Conservation (phyloP, 2,113 vertebrate genomes). For the Etheostoma spectabile region DNA sequence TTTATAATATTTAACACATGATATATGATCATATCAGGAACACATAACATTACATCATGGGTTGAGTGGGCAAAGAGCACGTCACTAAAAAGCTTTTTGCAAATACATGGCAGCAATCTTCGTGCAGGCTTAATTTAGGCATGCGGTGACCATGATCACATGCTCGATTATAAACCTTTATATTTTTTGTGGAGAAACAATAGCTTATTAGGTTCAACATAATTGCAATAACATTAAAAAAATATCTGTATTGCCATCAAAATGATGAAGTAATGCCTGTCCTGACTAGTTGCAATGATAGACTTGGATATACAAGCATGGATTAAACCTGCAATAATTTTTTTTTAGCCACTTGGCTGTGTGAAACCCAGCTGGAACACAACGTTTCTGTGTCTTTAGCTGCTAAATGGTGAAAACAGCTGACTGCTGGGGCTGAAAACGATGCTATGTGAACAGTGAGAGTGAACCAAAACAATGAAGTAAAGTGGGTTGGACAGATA, state of each 20-base stretch:
- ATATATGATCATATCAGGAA: slow-evolving; percentile 10
- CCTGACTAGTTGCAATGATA: no score
- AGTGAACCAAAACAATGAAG: neutral
- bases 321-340: neutral
- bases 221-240: neutral
- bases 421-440: neutral
- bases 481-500: neutral
- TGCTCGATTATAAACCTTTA: neutral
- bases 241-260: neutral
- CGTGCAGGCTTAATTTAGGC: neutral
- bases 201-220: neutral
- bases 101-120: neutral
- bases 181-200: neutral
- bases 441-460: no score
- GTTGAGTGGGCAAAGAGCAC: neutral
- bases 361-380: neutral
- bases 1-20: neutral
- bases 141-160: neutral
- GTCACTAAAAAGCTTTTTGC: neutral
- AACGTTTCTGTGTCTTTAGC: neutral
- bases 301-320: neutral
- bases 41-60: slow-evolving; percentile 2
- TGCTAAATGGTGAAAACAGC: neutral
- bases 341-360: neutral
- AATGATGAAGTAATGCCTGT: neutral